Evolutionary conservation across 2,888 invertebrate species (phyloP), one percentile per base, ranked within the genome.

Genomic region (Chaetoderma sp.): DNA sequence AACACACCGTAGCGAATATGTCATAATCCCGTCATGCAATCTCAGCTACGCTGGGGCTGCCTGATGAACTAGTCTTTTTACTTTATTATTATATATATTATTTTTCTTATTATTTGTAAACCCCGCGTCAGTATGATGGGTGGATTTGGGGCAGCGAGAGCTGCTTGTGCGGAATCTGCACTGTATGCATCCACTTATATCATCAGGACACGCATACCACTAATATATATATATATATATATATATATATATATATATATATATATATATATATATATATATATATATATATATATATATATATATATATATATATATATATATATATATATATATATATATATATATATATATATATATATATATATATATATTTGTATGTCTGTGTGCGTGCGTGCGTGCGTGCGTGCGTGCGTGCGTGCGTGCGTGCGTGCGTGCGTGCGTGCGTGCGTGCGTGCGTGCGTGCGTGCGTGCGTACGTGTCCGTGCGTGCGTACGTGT

Each of bases 281-380:
- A n/a, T 49, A 49, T 49, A 49, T 49, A 49, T 49, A 49, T 49
- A 49, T 49, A 49, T 49, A 49, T 23, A 49, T 18, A 49, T 3
- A 49, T 18, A 49, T 10, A 49, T 49, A 49, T 49, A 18, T 21
- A 49, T 18, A 21, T 27, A 6, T 21, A 49, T 2, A 49, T 49
- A 21, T n/a, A 2, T n/a, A 47, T 3, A 47, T 47, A 47, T 47
- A 1, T 47, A 18, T 47, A 47, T 2, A 47, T 18, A 2, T 1
- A 2, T 47, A 47, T 3, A 47, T 47, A 47, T 47, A 3, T 47
- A 47, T 47, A 18, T 3, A 47, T 47, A 3, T 18, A 47, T 47
- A 47, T 47, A 47, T 47, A 47, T 47, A 47, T 3, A 47, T 3
- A 47, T 3, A 47, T 3, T 23, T 47, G 21, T 47, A 47, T 47